phyloP scores from a whole-genome alignment of 2,113 vertebrate species.

The Microtus ochrogaster region DNA sequence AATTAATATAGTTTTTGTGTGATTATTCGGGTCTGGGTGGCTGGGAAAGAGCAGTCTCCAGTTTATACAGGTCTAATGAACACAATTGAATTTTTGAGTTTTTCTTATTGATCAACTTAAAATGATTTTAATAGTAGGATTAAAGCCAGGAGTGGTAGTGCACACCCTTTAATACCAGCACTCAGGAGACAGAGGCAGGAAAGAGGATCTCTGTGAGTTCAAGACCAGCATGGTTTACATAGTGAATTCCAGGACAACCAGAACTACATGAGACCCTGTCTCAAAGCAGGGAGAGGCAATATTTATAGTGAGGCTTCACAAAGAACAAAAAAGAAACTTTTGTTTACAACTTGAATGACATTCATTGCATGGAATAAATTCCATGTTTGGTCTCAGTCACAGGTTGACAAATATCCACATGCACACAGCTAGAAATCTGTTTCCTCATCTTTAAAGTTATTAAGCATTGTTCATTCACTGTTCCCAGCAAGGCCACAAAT shows the following conservation, averaged over 20 bases:
- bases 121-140: neutral
- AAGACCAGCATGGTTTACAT: neutral
- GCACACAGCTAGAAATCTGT: too few species aligned
- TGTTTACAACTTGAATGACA: neutral
- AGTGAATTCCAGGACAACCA: neutral
- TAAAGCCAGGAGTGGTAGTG: neutral
- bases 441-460: neutral
- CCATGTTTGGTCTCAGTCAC: neutral
- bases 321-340: neutral
- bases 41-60: too few species aligned
- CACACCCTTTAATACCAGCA: neutral
- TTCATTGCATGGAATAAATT: neutral
- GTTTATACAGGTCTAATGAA: neutral
- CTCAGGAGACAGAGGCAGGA: neutral
- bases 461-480: neutral
- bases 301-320: neutral
- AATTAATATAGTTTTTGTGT: too few species aligned
- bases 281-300: neutral
- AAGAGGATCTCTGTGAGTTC: neutral
- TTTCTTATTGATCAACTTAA: neutral
- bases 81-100: neutral
- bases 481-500: neutral
- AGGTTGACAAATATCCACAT: neutral
- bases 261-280: neutral
- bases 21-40: too few species aligned